phyloP scores from a whole-genome alignment of 1,140 invertebrate species.

The Anagrus nilaparvatae region DNA sequence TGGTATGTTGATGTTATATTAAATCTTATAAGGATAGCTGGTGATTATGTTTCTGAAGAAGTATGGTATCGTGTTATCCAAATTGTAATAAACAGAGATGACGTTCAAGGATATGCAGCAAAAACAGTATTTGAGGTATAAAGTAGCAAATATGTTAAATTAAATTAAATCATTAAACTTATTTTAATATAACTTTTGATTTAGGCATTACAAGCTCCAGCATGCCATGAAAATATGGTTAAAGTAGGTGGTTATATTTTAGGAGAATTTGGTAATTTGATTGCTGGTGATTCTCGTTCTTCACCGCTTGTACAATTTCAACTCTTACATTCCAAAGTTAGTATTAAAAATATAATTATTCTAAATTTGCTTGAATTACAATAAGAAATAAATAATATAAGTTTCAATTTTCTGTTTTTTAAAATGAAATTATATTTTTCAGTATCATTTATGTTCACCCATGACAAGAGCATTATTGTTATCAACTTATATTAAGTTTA shows the following conservation, averaged over 20 bases:
- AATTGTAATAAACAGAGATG: constrained; percentile 98
- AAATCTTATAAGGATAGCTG: constrained; percentile 98
- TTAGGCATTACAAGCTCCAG: constrained; percentile 88
- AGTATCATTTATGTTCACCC: constrained; percentile 94
- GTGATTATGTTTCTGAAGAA: constrained; percentile 95
- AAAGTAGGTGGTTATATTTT: constrained; percentile 99
- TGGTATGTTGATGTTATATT: constrained; percentile 99
- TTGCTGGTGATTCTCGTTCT: constrained; percentile 95
- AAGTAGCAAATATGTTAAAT: constrained; percentile 9
- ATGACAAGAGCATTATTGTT: constrained; percentile 91
- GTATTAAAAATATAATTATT: constrained; percentile 5
- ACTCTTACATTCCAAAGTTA: constrained; percentile 86
- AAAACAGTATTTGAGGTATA: constrained; percentile 98
- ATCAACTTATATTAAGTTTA: constrained; percentile 98
- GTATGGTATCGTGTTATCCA: constrained; percentile 99
- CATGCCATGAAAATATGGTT: constrained; percentile 99
- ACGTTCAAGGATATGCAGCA: constrained; percentile 98
- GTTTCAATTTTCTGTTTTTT: constrained; percentile 5
- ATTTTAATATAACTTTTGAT: constrained; percentile 1
- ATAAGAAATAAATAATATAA: neutral
- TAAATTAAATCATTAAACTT: neutral
- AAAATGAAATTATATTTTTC: constrained; percentile 24
- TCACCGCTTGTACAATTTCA: constrained; percentile 94
- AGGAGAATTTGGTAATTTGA: constrained; percentile 99
- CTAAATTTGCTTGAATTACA: neutral